A percentile compares a stretch with the other conserved stretches of the same genome.
Evolutionary conservation across 1,140 invertebrate genomes (phyloP).

Genomic region (Drosophila santomea): DNA sequence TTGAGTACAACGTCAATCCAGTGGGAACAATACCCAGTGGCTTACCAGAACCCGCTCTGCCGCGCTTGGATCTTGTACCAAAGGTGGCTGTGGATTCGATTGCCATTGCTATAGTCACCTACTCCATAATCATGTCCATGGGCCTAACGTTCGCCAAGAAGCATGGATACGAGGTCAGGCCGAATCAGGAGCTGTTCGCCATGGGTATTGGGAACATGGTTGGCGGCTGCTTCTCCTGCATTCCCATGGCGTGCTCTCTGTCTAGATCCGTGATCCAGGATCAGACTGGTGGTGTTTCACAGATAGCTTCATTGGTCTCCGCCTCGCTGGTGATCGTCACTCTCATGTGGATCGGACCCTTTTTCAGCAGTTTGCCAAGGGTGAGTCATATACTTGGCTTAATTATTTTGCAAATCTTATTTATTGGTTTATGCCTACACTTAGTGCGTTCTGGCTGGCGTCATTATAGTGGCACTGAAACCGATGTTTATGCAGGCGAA

Average conservation of each 20-base stretch:
- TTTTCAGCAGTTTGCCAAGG: slow-evolving; percentile 92
- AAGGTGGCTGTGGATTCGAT: slow-evolving; percentile 86
- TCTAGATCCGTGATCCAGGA: slow-evolving; percentile 93
- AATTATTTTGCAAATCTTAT: neutral
- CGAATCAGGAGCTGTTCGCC: slow-evolving; percentile 95
- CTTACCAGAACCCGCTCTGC: slow-evolving; percentile 84
- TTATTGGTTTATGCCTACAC: neutral
- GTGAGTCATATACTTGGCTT: slow-evolving; percentile 81
- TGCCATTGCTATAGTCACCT: slow-evolving; percentile 94
- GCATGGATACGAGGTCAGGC: slow-evolving; percentile 93
- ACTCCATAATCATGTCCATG: slow-evolving; percentile 97
- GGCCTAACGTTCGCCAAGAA: slow-evolving; percentile 95
- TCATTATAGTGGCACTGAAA: slow-evolving; percentile 96
- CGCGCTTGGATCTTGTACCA: slow-evolving; percentile 85
- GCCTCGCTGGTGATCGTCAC: slow-evolving; percentile 90
- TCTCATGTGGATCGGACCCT: slow-evolving; percentile 93
- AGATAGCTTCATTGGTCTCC: slow-evolving; percentile 91
- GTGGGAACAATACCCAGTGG: slow-evolving; percentile 92
- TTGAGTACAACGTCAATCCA: slow-evolving; percentile 80
- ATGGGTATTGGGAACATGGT: slow-evolving; percentile 91
- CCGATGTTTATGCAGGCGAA: slow-evolving; percentile 93
- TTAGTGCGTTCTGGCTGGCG: slow-evolving; percentile 90
- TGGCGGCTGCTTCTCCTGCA: slow-evolving; percentile 93
- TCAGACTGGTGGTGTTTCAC: slow-evolving; percentile 90
- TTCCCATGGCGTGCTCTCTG: slow-evolving; percentile 93